These are phyloP conservation scores for Halotydeus destructor DNA, from an alignment of 1,140 invertebrate species.

Conservation along the genomic window DNA sequence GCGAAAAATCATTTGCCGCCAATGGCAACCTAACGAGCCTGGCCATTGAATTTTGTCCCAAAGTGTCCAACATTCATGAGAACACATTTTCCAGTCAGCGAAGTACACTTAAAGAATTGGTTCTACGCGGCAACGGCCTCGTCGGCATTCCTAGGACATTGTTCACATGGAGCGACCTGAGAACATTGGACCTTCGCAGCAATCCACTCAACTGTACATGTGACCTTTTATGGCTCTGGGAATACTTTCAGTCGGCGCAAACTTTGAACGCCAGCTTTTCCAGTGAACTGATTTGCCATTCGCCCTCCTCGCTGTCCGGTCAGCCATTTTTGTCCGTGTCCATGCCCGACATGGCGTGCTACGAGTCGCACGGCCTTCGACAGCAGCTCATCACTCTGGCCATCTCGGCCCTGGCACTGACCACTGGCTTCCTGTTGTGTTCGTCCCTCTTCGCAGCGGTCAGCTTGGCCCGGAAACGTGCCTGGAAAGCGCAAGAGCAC, in stretches of 20 bases:
- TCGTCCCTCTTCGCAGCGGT: too few species aligned
- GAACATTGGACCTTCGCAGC: slow-evolving; percentile 35
- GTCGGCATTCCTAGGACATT: slow-evolving; percentile 9
- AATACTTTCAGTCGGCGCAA: slow-evolving; percentile 18
- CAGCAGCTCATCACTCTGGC: not conserved
- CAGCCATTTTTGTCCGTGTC: slow-evolving; percentile 2
- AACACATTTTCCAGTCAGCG: slow-evolving; percentile 44
- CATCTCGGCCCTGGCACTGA: too few species aligned
- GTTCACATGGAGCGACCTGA: slow-evolving; percentile 15
- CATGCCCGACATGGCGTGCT: not conserved
- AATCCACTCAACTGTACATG: slow-evolving; percentile 72
- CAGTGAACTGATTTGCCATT: not conserved
- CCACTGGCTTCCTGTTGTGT: too few species aligned
- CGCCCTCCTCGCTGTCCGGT: not conserved
- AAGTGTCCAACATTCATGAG: slow-evolving; percentile 31
- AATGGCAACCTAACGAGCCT: slow-evolving; percentile 38
- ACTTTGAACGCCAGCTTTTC: not conserved
- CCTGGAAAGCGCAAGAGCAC: too few species aligned
- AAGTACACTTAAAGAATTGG: slow-evolving; percentile 42
- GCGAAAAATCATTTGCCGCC: slow-evolving; percentile 22
- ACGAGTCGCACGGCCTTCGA: not conserved
- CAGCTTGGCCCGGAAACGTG: too few species aligned
- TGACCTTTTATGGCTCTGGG: slow-evolving; percentile 62
- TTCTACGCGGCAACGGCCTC: slow-evolving; percentile 17
- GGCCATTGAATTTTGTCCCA: slow-evolving; percentile 31